Evolutionary conservation across 2,888 invertebrate species (phyloP).

Genomic region (Melolontha melolontha): DNA sequence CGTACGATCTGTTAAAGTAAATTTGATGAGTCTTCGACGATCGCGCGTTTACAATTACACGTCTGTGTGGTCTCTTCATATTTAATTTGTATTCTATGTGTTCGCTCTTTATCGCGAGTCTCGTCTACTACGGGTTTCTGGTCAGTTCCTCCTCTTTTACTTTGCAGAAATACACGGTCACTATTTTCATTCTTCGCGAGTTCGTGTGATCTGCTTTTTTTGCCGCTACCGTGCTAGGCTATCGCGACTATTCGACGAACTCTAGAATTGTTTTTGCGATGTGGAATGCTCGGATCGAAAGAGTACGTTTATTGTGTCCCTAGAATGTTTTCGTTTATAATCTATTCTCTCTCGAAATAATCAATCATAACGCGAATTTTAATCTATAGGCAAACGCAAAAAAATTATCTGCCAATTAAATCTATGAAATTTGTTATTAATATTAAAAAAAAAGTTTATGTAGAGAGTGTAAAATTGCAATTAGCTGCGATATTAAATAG

Average conservation of each 20-base stretch:
- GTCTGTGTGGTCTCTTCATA: conserved; percentile 32
- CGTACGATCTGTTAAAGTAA: conserved; percentile 31
- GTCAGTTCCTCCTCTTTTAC: conserved; percentile 17
- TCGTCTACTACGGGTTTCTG: conserved; percentile 19
- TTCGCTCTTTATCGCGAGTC: conserved; percentile 30
- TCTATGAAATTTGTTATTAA: too few species aligned
- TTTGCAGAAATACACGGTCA: conserved; percentile 29
- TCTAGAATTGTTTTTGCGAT: conserved; percentile 21
- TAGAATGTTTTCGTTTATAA: background rate
- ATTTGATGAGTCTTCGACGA: conserved; percentile 32
- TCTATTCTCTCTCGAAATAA: too few species aligned
- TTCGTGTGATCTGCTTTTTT: conserved; percentile 37
- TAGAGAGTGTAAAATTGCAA: too few species aligned
- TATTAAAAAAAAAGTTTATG: too few species aligned
- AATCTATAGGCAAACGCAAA: too few species aligned
- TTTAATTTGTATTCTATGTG: conserved; percentile 34
- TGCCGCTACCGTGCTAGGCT: conserved; percentile 32
- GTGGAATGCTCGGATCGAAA: conserved; percentile 25
- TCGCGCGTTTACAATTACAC: conserved; percentile 23
- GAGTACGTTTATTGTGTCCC: background rate
- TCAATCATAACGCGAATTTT: too few species aligned
- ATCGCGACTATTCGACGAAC: conserved; percentile 14
- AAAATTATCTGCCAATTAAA: too few species aligned
- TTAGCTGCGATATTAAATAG: too few species aligned
- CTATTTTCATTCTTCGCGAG: conserved; percentile 30